Evolutionary conservation across 2,888 invertebrate genomes (phyloP).

Genomic region (Tricholauxania praeusta): DNA sequence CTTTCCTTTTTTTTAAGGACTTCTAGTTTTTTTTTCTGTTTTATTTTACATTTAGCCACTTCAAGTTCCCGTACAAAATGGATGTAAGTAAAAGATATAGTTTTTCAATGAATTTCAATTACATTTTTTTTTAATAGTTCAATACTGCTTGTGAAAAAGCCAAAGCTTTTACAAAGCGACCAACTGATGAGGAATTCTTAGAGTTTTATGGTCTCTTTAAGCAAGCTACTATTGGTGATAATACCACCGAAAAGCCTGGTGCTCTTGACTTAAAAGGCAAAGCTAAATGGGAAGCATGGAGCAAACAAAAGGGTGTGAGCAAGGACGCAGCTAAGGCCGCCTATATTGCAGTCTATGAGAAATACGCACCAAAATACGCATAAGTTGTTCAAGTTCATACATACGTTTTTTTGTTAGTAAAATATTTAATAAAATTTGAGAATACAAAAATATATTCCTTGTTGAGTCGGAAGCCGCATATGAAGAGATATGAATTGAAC

Average conservation of each 20-base stretch:
- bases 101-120: background rate
- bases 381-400: constrained; percentile 42
- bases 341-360: constrained; percentile 79
- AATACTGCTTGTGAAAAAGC: constrained; percentile 79
- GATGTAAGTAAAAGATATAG: constrained; percentile 3
- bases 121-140: constrained; percentile 70
- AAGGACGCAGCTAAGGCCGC: constrained; percentile 84
- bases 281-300: constrained; percentile 96
- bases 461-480: too few relatives aligned
- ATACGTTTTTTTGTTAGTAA: too few relatives aligned
- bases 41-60: background rate
- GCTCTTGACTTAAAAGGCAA: constrained; percentile 89
- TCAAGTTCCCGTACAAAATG: background rate
- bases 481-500: too few relatives aligned
- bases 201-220: constrained; percentile 89
- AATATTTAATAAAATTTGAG: too few relatives aligned
- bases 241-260: constrained; percentile 85
- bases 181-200: constrained; percentile 84
- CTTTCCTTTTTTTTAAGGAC: background rate
- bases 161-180: constrained; percentile 80
- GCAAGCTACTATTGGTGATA: constrained; percentile 85
- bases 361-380: constrained; percentile 71
- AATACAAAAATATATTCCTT: too few relatives aligned
- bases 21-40: background rate
- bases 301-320: constrained; percentile 81